Percentiles rank a stretch among this genome's conserved stretches.
These are phyloP conservation scores for Cariama cristata DNA, from an alignment of 2,113 vertebrate species.

Conservation along the genomic window DNA sequence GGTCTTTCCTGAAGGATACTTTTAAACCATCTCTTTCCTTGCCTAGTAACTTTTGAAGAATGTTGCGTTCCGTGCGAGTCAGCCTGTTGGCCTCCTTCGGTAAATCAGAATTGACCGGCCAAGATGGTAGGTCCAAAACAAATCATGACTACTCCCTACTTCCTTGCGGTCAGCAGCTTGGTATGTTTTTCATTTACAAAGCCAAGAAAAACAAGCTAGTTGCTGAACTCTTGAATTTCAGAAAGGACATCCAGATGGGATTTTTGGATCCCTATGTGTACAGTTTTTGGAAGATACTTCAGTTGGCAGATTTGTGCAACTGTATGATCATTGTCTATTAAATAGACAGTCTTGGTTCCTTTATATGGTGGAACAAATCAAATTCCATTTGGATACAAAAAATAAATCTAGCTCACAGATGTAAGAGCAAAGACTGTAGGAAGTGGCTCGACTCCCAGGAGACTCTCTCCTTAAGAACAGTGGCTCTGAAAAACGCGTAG, in stretches of 20 bases:
- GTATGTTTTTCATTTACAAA: not conserved
- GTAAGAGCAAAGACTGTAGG: not conserved
- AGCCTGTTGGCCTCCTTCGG: rapidly evolving
- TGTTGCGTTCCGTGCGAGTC: rapidly evolving
- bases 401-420: not conserved
- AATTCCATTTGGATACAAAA: not conserved
- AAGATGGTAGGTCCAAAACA: rapidly evolving
- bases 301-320: not conserved
- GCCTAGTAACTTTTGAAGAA: not conserved
- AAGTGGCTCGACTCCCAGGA: not conserved
- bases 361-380: not conserved
- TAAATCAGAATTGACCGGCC: not conserved
- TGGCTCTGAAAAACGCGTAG: rapidly evolving
- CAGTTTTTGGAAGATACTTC: not conserved
- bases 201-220: not conserved
- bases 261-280: not conserved
- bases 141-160: not conserved
- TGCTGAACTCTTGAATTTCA: not conserved
- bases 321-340: not conserved
- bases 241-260: not conserved
- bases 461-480: not conserved
- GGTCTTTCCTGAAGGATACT: not conserved
- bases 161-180: not conserved
- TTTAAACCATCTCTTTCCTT: not conserved
- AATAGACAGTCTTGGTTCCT: not conserved